Base-by-base conservation (phyloP, 1,140 invertebrate genomes). In the Micrasema longulum region DNA sequence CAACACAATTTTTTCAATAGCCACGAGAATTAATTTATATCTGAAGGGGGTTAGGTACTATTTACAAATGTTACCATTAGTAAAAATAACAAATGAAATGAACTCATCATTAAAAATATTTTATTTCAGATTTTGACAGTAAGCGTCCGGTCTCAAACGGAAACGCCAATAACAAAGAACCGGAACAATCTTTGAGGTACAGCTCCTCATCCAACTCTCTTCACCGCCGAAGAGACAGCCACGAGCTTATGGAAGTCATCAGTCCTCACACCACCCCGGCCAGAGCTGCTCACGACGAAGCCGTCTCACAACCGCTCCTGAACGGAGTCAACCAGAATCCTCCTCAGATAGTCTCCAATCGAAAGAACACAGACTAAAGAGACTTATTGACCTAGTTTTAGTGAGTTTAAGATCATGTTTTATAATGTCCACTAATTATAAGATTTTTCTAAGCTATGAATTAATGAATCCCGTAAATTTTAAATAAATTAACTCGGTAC, bases 231-330 rank as follows among this genome's bases (percentile, higher is more conserved):
- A 52, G 69, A 31, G 65, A 67, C 36, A 53, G 50, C 9, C 68
- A 74, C 26, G 73, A 74, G 41, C 69, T 74, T 7, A 31, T 52
- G 12, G 73, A 74, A 64, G 62, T 74, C 35, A 14, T 74, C 38
- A 68, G 68, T 41, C 69, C 73, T 1, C 52, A 23, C 5, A 12
- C 50, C 5, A 57, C 53, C 14, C 23, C 2, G n/a, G 11, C 52
- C 14, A 45, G 62, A 48, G 64, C 7, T 7, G 14, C 5, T n/a
- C 68, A 47, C 3, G 60, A 64, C 12, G 41, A 45, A 7, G 12
- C 31, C 20, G 65, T 68, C 26, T 41, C 38, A 5, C 72, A 70
- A 23, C 72, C 72, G 7, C 45, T 67, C 11, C 48, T 67, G 1
- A 31, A 52, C 36, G 9, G 36, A 20, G n/a, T 16, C 5, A 6